These are phyloP conservation scores for Philopedon plagiatum DNA, from an alignment of 2,888 invertebrate species.

Conservation along the genomic window DNA sequence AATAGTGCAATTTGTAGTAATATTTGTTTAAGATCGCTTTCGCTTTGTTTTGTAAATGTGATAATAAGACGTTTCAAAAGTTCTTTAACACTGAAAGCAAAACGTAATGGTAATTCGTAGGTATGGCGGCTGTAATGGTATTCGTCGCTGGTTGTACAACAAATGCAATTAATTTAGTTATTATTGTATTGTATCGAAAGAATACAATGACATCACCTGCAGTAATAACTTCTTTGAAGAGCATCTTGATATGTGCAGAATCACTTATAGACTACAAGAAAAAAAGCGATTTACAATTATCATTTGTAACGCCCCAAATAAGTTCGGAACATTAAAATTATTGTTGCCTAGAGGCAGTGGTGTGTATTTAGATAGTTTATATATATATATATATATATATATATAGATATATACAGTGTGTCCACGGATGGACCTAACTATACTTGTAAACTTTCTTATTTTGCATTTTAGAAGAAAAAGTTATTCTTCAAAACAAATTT, in stretches of 20 bases:
- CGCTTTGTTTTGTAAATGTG: slow-evolving; percentile 17
- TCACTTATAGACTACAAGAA: slow-evolving; percentile 35
- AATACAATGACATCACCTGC: slow-evolving; percentile 27
- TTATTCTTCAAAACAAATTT: no score
- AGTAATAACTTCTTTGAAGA: slow-evolving; percentile 15
- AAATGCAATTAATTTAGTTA: slow-evolving; percentile 10
- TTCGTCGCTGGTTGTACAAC: neutral
- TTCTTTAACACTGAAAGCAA: slow-evolving; percentile 7
- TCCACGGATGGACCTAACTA: no score
- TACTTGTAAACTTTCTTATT: no score
- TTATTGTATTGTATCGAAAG: neutral
- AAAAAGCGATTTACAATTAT: slow-evolving; percentile 6
- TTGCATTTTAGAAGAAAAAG: no score
- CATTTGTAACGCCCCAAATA: slow-evolving; percentile 11
- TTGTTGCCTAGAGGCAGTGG: no score
- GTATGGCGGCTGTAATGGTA: no score
- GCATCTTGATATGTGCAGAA: slow-evolving; percentile 35
- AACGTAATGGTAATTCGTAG: slow-evolving; percentile 16
- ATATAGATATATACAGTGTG: no score
- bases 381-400: no score
- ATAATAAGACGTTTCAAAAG: slow-evolving; percentile 13
- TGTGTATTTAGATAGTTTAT: no score
- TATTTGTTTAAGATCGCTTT: slow-evolving; percentile 24
- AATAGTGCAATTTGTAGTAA: slow-evolving; percentile 19
- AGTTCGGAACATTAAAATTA: neutral